These are phyloP conservation scores for Elysia chlorotica DNA, from an alignment of 1,140 invertebrate species.

Conservation along the genomic window DNA sequence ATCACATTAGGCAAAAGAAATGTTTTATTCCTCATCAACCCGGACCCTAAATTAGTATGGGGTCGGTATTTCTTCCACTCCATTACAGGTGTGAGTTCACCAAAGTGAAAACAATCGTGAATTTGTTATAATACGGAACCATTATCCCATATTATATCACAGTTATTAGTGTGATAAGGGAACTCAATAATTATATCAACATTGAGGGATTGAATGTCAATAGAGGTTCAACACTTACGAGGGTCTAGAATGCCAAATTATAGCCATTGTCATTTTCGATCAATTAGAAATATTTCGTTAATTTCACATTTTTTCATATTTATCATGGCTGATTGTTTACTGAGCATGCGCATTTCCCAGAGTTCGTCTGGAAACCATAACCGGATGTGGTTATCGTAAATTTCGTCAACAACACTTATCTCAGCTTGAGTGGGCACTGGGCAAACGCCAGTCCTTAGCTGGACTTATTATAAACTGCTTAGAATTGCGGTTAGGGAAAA, in stretches of 20 bases:
- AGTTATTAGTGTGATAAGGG: neutral
- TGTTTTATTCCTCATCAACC: too few species aligned
- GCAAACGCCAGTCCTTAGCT: too few species aligned
- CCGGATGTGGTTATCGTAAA: constrained; percentile 7
- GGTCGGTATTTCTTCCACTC: too few species aligned
- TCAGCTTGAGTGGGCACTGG: neutral
- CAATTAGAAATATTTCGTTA: neutral
- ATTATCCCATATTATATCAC: neutral
- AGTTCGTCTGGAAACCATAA: constrained; percentile 9
- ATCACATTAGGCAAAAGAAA: too few species aligned
- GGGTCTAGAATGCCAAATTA: neutral
- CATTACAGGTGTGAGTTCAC: too few species aligned
- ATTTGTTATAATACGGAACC: too few species aligned
- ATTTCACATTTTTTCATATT: constrained; percentile 13
- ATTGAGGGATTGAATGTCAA: neutral
- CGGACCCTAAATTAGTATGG: too few species aligned
- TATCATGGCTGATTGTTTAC: constrained; percentile 18
- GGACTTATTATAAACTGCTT: too few species aligned
- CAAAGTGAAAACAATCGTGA: too few species aligned
- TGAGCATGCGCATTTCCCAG: constrained; percentile 24
- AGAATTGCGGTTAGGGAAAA: too few species aligned
- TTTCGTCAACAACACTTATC: neutral
- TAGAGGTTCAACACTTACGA: neutral
- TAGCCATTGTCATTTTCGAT: neutral
- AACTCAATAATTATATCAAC: neutral